Evolutionary conservation across 2,113 vertebrate species (phyloP), one percentile per base, ranked within the genome.

Genomic region (Oryzias javanicus): DNA sequence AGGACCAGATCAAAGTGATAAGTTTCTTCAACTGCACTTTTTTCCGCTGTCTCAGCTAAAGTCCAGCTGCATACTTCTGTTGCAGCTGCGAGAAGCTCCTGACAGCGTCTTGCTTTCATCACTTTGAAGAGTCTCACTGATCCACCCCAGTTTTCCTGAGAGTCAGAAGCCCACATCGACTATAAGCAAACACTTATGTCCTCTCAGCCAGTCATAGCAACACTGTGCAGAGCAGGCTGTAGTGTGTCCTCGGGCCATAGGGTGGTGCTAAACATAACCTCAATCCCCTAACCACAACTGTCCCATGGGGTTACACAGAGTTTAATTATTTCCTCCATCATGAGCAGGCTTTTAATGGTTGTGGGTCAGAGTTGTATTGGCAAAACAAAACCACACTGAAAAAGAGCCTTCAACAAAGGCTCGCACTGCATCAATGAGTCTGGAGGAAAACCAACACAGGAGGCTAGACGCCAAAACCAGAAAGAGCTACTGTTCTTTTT

Each of bases 221-320:
- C 3, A 4, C 8, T 22, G 5, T 17, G 1, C 7, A 52, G 13
- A 19, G 19, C 18, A 13, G 45, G 4, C 14, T 3, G 57, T 17
- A 67, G 58, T 25, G 24, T 40, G 18, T 35, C 48, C 47, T 6
- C 18, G 1, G 59, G 25, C 85, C 86, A 88, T 64, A 51, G 55
- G 83, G 69, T 68, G 88, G 85, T 52, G 82, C 77, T 77, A 85
- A 59, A 74, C 40, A 45, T 47, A 17, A 58, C 41, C 42, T 42
- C 44, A n/a, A 46, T 5, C 18, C 7, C 19, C 6, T 7, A 46
- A n/a, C 29, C 50, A 5, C 27, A 42, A n/a, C 41, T 22, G 22
- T 25, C 40, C 52, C 50, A 8, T 45, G 22, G 10, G 42, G 19
- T 25, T 45, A 16, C 20, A 42, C 20, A 20, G 27, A 24, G 19